A percentile compares a stretch with the other conserved stretches of the same genome.
Evolutionary conservation across 1,140 invertebrate genomes (phyloP).

Genomic region (Zaprionus kolodkinae): DNA sequence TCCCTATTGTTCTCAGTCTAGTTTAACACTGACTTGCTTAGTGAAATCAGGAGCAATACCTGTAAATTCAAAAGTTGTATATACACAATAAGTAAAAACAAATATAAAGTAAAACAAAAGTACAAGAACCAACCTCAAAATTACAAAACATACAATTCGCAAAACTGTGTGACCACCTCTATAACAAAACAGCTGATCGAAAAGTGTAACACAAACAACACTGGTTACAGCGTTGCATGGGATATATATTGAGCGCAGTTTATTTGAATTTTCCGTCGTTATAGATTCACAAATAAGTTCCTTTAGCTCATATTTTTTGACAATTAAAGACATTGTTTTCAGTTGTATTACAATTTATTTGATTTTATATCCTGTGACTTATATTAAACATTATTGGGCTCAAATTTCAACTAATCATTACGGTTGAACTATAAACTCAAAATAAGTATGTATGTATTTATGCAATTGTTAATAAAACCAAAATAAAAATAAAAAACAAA

Average conservation of each 20-base stretch:
- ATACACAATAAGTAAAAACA: slow-evolving; percentile 4
- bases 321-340: neutral
- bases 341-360: slow-evolving; percentile 48
- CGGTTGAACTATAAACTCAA: slow-evolving; percentile 26
- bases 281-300: neutral
- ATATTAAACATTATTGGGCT: slow-evolving; percentile 39
- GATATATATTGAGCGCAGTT: neutral
- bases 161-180: slow-evolving; percentile 25
- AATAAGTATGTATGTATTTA: slow-evolving; percentile 12
- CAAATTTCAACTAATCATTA: slow-evolving; percentile 43
- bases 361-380: slow-evolving; percentile 41
- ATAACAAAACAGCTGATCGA: slow-evolving; percentile 11
- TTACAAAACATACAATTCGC: slow-evolving; percentile 47
- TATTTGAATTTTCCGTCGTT: neutral
- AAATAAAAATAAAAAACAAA: slow-evolving; percentile 30
- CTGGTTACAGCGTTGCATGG: slow-evolving; percentile 16
- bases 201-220: neutral
- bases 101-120: slow-evolving; percentile 21
- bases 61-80: neutral
- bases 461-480: slow-evolving; percentile 5
- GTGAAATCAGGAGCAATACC: neutral
- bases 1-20: neutral
- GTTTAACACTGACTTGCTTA: neutral
- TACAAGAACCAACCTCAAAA: slow-evolving; percentile 51
- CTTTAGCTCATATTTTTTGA: neutral